These are phyloP conservation scores for Equus quagga DNA, from an alignment of 2,113 vertebrate species.

Conservation along the genomic window DNA sequence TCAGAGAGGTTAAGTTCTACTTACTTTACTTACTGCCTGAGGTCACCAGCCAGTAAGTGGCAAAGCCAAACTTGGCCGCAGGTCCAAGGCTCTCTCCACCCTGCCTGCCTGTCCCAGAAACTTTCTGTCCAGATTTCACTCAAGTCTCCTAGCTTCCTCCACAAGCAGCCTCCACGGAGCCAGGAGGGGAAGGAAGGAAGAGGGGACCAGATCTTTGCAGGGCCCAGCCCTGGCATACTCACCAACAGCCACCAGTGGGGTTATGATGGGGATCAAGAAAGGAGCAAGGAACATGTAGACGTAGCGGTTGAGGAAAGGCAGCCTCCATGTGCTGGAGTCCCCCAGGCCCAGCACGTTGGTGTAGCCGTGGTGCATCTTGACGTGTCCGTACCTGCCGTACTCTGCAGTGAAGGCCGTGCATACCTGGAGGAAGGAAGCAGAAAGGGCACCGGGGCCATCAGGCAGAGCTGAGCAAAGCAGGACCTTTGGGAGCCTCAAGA, in stretches of 20 bases:
- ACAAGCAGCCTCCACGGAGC: background rate
- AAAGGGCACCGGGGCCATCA: background rate
- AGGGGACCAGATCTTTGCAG: no score
- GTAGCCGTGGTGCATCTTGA: conserved; percentile 95
- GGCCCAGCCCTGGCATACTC: background rate
- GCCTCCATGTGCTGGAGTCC: conserved; percentile 95
- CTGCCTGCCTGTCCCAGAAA: background rate
- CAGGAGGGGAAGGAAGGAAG: background rate
- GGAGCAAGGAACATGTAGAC: conserved; percentile 95
- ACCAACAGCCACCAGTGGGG: conserved; percentile 93
- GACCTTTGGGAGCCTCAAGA: background rate
- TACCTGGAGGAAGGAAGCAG: conserved; percentile 85
- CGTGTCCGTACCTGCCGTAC: conserved; percentile 89
- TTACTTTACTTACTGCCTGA: background rate
- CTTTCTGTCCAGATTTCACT: background rate
- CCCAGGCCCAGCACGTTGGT: conserved; percentile 95
- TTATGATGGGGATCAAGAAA: conserved; percentile 91
- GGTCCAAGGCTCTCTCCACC: background rate
- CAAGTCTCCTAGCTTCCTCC: background rate
- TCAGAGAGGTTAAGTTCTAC: background rate
- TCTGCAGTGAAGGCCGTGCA: conserved; percentile 92
- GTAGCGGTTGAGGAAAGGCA: conserved; percentile 90
- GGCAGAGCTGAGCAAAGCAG: background rate
- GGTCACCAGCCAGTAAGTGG: background rate
- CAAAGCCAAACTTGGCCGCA: background rate